Conservation (phyloP, 2,888 invertebrate species). For the Lordiphosa fenestrarum region DNA sequence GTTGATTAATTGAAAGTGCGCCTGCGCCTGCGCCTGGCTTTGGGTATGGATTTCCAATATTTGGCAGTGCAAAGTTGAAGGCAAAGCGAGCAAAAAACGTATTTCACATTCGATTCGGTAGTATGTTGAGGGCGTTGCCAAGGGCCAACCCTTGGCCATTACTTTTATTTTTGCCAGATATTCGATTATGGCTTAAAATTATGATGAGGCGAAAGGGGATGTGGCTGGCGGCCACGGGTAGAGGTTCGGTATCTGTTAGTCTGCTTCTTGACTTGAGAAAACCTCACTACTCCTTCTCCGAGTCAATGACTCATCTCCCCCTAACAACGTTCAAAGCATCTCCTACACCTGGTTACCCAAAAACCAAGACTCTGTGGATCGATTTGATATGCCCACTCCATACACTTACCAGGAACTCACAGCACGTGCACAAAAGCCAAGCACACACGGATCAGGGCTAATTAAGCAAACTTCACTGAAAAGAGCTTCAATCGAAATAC, state of each 20-base stretch:
- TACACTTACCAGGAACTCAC: slow-evolving; percentile 65
- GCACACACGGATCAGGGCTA: slow-evolving; percentile 56
- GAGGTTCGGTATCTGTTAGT: too few relatives aligned
- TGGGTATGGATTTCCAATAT: slow-evolving; percentile 25
- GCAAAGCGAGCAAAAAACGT: slow-evolving; percentile 50
- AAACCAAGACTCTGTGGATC: slow-evolving; percentile 47
- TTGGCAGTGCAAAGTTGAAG: slow-evolving; percentile 65
- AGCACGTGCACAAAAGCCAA: slow-evolving; percentile 40
- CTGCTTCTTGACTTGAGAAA: too few relatives aligned
- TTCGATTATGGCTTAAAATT: slow-evolving; percentile 58
- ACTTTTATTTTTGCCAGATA: slow-evolving; percentile 41
- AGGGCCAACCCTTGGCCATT: slow-evolving; percentile 59
- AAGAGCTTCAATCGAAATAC: slow-evolving; percentile 51
- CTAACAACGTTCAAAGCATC: not conserved
- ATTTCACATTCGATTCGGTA: slow-evolving; percentile 51
- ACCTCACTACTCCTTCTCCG: too few relatives aligned
- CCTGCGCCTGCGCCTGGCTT: slow-evolving; percentile 4
- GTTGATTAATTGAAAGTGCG: slow-evolving; percentile 74
- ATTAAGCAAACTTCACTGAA: slow-evolving; percentile 71
- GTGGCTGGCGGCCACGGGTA: not conserved
- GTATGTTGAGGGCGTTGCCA: slow-evolving; percentile 66
- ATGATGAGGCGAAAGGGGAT: slow-evolving; percentile 26
- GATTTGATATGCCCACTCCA: slow-evolving; percentile 46
- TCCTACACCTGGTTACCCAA: slow-evolving; percentile 33
- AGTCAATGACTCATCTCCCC: too few relatives aligned